Evolutionary conservation across 2,888 invertebrate species (phyloP).

Genomic region (Protonemura montana): DNA sequence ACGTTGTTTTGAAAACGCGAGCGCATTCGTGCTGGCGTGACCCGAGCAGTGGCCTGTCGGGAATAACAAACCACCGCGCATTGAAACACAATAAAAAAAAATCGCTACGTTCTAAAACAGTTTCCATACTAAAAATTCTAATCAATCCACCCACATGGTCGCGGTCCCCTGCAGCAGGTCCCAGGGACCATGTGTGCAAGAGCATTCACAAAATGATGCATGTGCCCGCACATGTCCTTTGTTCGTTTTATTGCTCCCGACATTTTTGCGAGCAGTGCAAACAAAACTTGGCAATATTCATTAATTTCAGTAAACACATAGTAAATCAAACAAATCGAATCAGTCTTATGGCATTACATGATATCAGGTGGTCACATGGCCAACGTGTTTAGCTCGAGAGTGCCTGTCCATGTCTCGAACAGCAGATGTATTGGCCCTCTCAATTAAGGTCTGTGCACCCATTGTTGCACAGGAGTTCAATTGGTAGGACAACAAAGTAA

Average conservation of each 20-base stretch:
- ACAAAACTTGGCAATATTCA: conserved; percentile 12
- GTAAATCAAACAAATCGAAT: neutral
- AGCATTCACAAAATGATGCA: neutral
- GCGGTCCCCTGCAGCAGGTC: neutral
- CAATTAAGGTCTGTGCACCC: neutral
- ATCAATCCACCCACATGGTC: neutral
- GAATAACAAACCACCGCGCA: neutral
- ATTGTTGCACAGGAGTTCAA: neutral
- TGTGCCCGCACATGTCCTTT: neutral
- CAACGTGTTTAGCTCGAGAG: neutral
- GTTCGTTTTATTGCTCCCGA: neutral
- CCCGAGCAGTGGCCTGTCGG: neutral
- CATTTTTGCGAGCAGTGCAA: neutral
- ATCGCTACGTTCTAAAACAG: neutral
- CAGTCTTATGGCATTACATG: neutral
- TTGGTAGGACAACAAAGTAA: neutral
- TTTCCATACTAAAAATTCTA: neutral
- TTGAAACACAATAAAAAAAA: neutral
- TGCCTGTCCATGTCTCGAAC: neutral
- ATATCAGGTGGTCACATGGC: neutral
- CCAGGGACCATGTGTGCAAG: neutral
- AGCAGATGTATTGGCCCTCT: neutral
- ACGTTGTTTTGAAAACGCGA: neutral
- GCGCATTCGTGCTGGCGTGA: neutral
- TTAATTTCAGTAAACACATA: conserved; percentile 12